Base-by-base conservation (phyloP, 2,888 invertebrate species). In the Cloeon dipterum region DNA sequence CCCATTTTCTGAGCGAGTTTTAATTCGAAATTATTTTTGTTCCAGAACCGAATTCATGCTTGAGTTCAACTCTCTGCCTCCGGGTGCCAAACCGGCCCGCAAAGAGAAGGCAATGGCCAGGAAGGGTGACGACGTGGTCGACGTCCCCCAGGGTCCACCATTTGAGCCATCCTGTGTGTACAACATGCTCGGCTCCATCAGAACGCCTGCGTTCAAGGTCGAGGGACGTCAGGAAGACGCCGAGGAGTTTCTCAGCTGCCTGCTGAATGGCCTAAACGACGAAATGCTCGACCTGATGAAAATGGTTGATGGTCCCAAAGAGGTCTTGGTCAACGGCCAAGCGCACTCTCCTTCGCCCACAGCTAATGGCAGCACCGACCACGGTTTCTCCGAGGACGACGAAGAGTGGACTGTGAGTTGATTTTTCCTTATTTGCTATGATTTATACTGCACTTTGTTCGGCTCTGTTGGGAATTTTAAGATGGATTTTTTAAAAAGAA, bases 191-290 rank as follows among this genome's bases (percentile, higher is more conserved):
- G 70, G 78, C 43, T 75, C 77, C 32, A 69, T 77, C 25, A 66
- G 78, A 2, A 70, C 74, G 46, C 66, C 65, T n/a, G 69, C 69
- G 43, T 56, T 55, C 40, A 52, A 54, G 43, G 75, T 82, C 37
- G 85, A 86, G 54, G 93, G 89, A 1, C 65, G 85, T 16, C 94
- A 94, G 56, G 93, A 94, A 53, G 94, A 96, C 59, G 94, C 94
- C 0, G 94, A 96, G 56, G 94, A 96, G 55, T 93, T 94, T 59
- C 66, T 94, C 2, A 82, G 88, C 5, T 86, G 82, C 53, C 65
- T 94, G 42, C 66, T 96, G 18, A 94, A 93, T 59, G 83, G 83
- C 19, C 68, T 94, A 39, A 91, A 93, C 52, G 94, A 94, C 56
- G 94, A 96, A 62, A 91, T 94, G 88, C 66, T 86, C 3, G 85